Percentiles rank a stretch among this genome's conserved stretches.
Conservation (phyloP, 2,888 invertebrate genomes). For the Zhuqinia jingwanae region DNA sequence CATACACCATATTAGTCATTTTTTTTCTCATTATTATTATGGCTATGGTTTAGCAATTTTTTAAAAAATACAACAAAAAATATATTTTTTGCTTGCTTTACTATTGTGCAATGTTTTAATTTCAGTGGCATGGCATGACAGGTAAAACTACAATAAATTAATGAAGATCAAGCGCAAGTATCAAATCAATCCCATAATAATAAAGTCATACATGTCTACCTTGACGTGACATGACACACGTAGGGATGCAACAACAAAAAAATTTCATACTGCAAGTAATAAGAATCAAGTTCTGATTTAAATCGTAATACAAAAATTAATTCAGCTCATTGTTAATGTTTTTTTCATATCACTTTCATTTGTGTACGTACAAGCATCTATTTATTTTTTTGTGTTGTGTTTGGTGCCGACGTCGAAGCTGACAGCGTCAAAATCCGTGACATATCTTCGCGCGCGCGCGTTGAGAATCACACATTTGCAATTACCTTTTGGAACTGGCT, state of each 20-base stretch:
- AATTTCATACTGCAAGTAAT: slow-evolving; percentile 17
- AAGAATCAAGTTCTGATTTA: slow-evolving; percentile 13
- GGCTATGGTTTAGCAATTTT: too few relatives aligned
- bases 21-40: too few relatives aligned
- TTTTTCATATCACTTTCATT: neutral
- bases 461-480: slow-evolving; percentile 4
- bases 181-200: slow-evolving; percentile 27
- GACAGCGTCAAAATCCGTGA: neutral
- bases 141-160: slow-evolving; percentile 21
- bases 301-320: slow-evolving; percentile 24
- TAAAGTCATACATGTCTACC: slow-evolving; percentile 38
- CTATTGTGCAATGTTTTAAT: neutral
- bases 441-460: too few relatives aligned
- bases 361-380: slow-evolving; percentile 1
- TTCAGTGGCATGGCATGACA: slow-evolving; percentile 14
- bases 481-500: neutral
- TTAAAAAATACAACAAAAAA: too few relatives aligned
- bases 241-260: neutral
- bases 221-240: slow-evolving; percentile 36
- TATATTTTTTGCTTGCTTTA: too few relatives aligned
- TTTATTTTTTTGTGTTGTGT: neutral
- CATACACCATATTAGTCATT: too few relatives aligned
- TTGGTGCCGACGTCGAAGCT: neutral
- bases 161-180: slow-evolving; percentile 17
- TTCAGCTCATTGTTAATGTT: slow-evolving; percentile 40